Base-by-base conservation (phyloP, 2,797 vertebrate species). In the Mycteria americana region DNA sequence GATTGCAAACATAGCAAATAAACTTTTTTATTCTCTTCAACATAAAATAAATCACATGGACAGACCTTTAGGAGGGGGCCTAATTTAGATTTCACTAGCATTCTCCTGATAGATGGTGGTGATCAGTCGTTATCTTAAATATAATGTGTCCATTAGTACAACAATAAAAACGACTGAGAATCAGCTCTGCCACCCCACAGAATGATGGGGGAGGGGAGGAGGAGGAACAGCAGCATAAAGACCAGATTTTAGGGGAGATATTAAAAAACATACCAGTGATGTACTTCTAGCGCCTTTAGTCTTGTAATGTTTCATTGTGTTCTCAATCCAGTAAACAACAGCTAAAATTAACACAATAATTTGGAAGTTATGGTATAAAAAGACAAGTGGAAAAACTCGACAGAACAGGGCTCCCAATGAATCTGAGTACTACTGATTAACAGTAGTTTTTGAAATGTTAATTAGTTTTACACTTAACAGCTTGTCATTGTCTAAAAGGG, bases 381-480 rank as follows among this genome's bases (percentile, higher is more conserved):
- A 97, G 88, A 94, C 88, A 60, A 94, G 79, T 88, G 85, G 92
- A 94, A 95, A 92, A 96, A 89, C 69, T 98, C 84, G 24, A 78
- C 41, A 88, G 88, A 95, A 81, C 94, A 97, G 91, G 88, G 67
- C 88, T 97, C 92, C 93, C 67, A 95, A 85, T 95, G 96, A 98
- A 97, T 97, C 90, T 97, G 96, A 94, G 95, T 97, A 93, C 96
- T 96, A 95, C 97, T 97, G 98, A 98, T 98, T 97, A 98, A 97
- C 92, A 97, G 96, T 95, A 97, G 97, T 98, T 98, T 98, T 98
- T 98, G 96, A 98, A 98, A 98, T 98, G 98, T 98, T 98, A 98
- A 98, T 98, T 97, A 98, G 97, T 98, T 98, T 98, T 98, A 98
- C 91, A 97, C 95, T 98, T 97, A 98, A 98, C 95, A 89, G 92